Conservation (phyloP, 2,888 invertebrate species). For the Chrysina gloriosa region DNA sequence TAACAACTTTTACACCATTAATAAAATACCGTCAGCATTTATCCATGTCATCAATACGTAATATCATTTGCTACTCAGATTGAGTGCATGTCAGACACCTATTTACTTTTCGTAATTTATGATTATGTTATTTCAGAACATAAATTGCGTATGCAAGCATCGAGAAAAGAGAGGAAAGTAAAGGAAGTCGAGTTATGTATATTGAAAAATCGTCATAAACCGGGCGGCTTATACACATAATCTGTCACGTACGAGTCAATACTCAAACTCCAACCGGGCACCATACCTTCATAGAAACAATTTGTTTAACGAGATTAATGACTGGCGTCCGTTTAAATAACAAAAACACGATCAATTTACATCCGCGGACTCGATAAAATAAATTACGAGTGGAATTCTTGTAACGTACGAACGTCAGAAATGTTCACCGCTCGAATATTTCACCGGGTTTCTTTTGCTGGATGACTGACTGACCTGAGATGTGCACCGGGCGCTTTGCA, state of each 20-base stretch:
- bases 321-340: constrained; percentile 29
- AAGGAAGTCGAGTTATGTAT: not conserved
- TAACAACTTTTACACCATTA: not conserved
- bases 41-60: not conserved
- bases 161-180: not conserved
- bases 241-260: constrained; percentile 24
- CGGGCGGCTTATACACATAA: not conserved
- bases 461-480: not conserved
- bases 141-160: not conserved
- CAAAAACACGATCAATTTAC: constrained; percentile 35
- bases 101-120: not conserved
- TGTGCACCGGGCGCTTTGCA: not conserved
- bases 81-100: not conserved
- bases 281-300: constrained; percentile 9
- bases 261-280: constrained; percentile 11
- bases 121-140: not conserved
- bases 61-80: not conserved
- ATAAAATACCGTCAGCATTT: not conserved
- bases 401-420: constrained; percentile 27
- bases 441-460: constrained; percentile 24
- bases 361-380: constrained; percentile 29
- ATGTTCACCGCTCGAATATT: constrained; percentile 27
- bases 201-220: constrained; percentile 3
- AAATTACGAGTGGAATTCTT: constrained; percentile 28
- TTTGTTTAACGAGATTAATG: constrained; percentile 35